Base-by-base conservation (phyloP, 92 coral and sea anemone genomes). In the Palythoa caribaeorum region DNA sequence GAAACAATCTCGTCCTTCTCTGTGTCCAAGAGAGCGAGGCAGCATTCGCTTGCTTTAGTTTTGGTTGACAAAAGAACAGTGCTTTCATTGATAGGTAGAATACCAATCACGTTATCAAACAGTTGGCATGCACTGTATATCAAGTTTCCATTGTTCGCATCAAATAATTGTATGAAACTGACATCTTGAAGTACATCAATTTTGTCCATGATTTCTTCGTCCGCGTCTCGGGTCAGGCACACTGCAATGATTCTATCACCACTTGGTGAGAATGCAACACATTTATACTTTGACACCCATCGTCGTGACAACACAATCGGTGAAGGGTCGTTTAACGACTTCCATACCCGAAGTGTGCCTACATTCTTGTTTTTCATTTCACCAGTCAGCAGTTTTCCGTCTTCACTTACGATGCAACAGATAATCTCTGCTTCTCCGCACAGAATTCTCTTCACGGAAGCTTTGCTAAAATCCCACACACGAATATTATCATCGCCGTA, bases 181-280 rank as follows among this genome's bases (percentile, higher is more conserved):
- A 6, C 15, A 28, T 28, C 28, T 28, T 28, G 28, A 28, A 28
- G 28, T 28, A 28, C 28, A 28, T 28, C 28, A 28, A 28, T 28
- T 28, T 28, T 0, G 28, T 28, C 28, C 28, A 28, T 28, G 28
- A 28, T 0, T 28, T 28, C 28, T 28, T 28, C 60, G 9, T 75
- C n/a, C 63, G 1, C 17, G 21, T 28, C 40, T 13, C 0, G 28
- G 28, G 12, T 52, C 19, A 14, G 11, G 60, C 80, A 77, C 52
- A 51, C 80, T 20, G 80, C 80, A 77, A 77, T 21, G 19, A 77
- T 6, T 52, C 65, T 53, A 19, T 52, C 80, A 21, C 80, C 80
- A 77, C 65, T 77, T 2, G 80, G 80, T 50, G 66, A 76, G 80
- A 76, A 76, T n/a, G 59, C 80, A 76, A 76, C 37, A 76, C 80